Evolutionary conservation across 2,888 invertebrate species (phyloP).

Genomic region (Caenorhabditis becei): DNA sequence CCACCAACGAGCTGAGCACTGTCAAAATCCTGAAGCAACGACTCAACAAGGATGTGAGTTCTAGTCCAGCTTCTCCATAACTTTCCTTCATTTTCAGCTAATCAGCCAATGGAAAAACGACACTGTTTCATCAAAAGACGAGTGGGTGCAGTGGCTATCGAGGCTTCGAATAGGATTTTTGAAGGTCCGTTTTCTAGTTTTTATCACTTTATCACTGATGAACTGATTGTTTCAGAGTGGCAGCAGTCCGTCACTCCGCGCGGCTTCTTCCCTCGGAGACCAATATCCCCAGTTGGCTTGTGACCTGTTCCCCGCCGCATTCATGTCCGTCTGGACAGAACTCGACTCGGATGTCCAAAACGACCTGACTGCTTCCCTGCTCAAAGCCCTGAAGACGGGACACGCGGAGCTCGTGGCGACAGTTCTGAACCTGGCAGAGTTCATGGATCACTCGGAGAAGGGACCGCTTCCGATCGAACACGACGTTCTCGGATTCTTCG

Average conservation of each 20-base stretch:
- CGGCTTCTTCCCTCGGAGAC: constrained; percentile 93
- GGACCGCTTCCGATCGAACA: constrained; percentile 93
- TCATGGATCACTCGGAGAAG: constrained; percentile 98
- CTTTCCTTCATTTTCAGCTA: constrained; percentile 5
- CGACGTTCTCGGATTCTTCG: constrained; percentile 91
- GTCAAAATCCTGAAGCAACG: constrained; percentile 57
- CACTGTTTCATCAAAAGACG: constrained; percentile 85
- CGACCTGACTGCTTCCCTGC: constrained; percentile 90
- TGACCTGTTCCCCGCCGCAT: constrained; percentile 97
- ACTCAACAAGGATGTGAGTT: constrained; percentile 60
- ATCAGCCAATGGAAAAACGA: constrained; percentile 53
- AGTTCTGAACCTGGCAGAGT: constrained; percentile 93
- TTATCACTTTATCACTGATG: background rate
- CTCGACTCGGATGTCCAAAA: constrained; percentile 89
- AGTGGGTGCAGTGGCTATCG: constrained; percentile 98
- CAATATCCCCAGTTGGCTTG: constrained; percentile 94
- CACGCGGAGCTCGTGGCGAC: constrained; percentile 78
- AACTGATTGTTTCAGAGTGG: constrained; percentile 85
- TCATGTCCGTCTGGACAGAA: constrained; percentile 99
- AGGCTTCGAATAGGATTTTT: constrained; percentile 93
- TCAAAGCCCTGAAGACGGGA: constrained; percentile 87
- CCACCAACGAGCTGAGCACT: constrained; percentile 36
- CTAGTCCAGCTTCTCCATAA: too few species aligned
- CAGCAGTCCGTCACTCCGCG: constrained; percentile 93
- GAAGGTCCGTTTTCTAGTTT: constrained; percentile 85